Base-by-base conservation (phyloP, 2,888 invertebrate species). In the Microctonus hyperodae region DNA sequence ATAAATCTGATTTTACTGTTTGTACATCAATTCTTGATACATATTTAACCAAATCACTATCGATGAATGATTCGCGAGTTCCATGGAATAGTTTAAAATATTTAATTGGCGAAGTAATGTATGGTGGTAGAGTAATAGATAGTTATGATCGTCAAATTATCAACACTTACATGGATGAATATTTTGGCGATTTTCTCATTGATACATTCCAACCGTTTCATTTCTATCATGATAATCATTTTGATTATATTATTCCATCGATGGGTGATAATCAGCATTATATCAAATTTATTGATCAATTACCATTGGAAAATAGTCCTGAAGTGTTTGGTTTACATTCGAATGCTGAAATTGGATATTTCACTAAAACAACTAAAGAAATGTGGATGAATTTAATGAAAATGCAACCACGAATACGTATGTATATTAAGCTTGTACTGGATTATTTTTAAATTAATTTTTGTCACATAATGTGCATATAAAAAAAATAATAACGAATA, bases 301-400 rank as follows among this genome's bases (percentile, higher is more conserved):
- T 96, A 48, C 96, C 96, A 0, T 83, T 96, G 68, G 89, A 90
- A 22, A 96, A 95, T 83, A 91, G 92, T 11, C 96, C 96, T 1
- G 94, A 94, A 81, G 95, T 96, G 64, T 95, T 96, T 85, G 97
- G 97, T 9, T 85, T 97, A 59, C 95, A 97, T 85, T 91, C 95
- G n/a, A 97, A 97, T 86, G 96, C 96, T 0, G 96, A 97, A 87
- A 96, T 96, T 79, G 95, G 95, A 7, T 96, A 96, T 85, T 96
- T 95, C 84, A 95, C 95, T 63, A 90, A 92, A 81, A 92, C 95
- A 0, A 92, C 94, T 10, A 90, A 92, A 74, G 91, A 91, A 80
- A 94, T 97, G 87, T 96, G 96, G 95, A 85, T 84, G 51, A 90
- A 93, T 80, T 88, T 97, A 73, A 92, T 95, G 72, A 94, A 96